Base-by-base conservation (phyloP, 37 sponge, comb jelly and placozoan species). In the Crambe crambe region DNA sequence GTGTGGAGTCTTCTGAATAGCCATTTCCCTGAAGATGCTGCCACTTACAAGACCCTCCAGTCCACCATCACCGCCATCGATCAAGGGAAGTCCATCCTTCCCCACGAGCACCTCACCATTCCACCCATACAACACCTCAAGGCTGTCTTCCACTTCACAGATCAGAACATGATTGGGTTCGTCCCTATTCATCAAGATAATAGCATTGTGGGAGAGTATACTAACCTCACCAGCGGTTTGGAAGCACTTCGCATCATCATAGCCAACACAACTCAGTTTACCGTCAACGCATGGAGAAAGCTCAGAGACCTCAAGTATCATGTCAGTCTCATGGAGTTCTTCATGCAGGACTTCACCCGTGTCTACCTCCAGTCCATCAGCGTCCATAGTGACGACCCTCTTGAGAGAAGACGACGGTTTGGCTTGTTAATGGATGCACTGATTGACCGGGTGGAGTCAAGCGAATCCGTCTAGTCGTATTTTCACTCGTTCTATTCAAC, bases 91-190 rank as follows among this genome's bases (percentile, higher is more conserved):
- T 2, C 32, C 25, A 61, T 84, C 35, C 80, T 75, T 41, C 77
- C 80, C 15, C 58, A 64, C 1, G 81, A 84, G 29, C 72, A 81
- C 5, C 63, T 87, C 47, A 75, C 85, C 40, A 76, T 92, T 18
- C 92, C 92, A 3, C 80, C 89, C 38, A 77, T 92, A 41, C 92
- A 92, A 68, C 85, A 84, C 34, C 78, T 92, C 36, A 74, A 80
- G 31, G 56, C 85, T 34, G 65, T 76, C 58, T 92, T 74, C 66
- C 73, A 76, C 63, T 73, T 42, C 37, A 60, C 85, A 20, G 77
- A 72, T 39, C 70, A 56, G 20, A 34, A 32, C 38, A 51, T 68
- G 27, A 62, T 39, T 4, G 76, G 78, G 31, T 42, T 73, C 37
- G 27, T 60, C 51, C 40, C 65, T 27, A 4, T 8, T 47, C 68